Base-by-base conservation (phyloP, 2,888 invertebrate species). In the Ernsta delagoae region DNA sequence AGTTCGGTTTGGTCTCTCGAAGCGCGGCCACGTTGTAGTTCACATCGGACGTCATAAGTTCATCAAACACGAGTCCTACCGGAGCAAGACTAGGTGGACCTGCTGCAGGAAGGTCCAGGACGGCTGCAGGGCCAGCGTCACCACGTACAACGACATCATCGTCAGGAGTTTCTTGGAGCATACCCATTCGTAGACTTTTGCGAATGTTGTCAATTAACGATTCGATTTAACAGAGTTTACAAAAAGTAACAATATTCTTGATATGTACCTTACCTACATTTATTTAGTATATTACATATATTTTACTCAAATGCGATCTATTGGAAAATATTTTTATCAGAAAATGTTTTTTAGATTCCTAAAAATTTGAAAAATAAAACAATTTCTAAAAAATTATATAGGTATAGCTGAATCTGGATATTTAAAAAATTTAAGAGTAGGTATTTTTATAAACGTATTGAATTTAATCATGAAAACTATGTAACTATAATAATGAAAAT, bases 61-160 rank as follows among this genome's bases (percentile, higher is more conserved):
- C 75, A 87, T 91, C 70, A 92, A 91, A 70, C 93, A 93, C 72
- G 93, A 93, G 72, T 78, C 81, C 54, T 92, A 93, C 75, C 86
- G 75, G 74, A 87, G 85, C 71, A 90, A 87, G 65, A 82, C 87
- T 1, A 76, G 92, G n/a, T 93, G 92, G 92, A 92, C 92, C 1
- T 92, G 92, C 76, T 79, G 83, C 74, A 87, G 84, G 67, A 79
- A 89, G 9, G 84, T 89, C 57, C 86, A 83, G 59, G 72, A 80
- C 6, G 86, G 88, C 7, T 92, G 92, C 73, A 86, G 79, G 63
- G 91, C 92, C 0, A 92, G 83, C 64, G 80, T 92, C 48, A 91
- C 90, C 3, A 86, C 88, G 0, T 78, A 81, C 41, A 76, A 87
- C 53, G 75, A 80, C 12, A 70, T 75, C 11, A 85, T 93, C 45